Evolutionary conservation across 2,797 vertebrate genomes (phyloP).

Genomic region (Kryptolebias ocellatus): DNA sequence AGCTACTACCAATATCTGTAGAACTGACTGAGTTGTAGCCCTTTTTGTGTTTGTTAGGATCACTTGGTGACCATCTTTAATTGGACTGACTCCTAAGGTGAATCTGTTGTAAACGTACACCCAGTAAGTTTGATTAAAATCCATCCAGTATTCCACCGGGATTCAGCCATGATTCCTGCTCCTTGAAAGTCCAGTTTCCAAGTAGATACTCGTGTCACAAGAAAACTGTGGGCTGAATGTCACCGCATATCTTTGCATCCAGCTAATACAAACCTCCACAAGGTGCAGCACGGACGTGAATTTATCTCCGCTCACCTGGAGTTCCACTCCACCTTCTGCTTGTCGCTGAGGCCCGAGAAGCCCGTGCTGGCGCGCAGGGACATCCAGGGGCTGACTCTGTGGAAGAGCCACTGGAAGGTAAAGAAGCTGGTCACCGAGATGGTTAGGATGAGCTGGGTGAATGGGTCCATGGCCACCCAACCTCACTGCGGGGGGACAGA

Average conservation of each 20-base stretch:
- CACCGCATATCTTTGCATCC: constrained; percentile 10
- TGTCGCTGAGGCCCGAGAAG: constrained; percentile 87
- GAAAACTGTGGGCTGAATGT: constrained; percentile 27
- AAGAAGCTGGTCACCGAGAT: constrained; percentile 88
- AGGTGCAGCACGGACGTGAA: neutral
- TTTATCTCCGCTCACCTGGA: constrained; percentile 85
- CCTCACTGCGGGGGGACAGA: constrained; percentile 53
- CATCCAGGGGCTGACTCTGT: constrained; percentile 89
- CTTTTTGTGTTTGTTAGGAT: too few relatives aligned
- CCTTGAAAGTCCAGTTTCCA: neutral
- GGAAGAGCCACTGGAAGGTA: constrained; percentile 94
- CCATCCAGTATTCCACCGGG: too few relatives aligned
- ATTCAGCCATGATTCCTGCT: too few relatives aligned
- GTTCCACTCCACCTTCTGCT: constrained; percentile 99
- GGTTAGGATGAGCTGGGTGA: constrained; percentile 84
- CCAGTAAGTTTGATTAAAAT: too few relatives aligned
- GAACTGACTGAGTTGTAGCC: too few relatives aligned
- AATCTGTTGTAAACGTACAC: too few relatives aligned
- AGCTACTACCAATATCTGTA: too few relatives aligned
- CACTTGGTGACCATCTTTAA: too few relatives aligned
- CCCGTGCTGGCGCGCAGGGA: constrained; percentile 86
- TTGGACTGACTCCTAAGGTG: too few relatives aligned
- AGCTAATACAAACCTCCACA: constrained; percentile 8
- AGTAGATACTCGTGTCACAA: constrained; percentile 28
- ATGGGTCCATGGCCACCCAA: constrained; percentile 90